These are phyloP conservation scores for Branchellion lobata DNA, from an alignment of 2,888 invertebrate genomes.

Conservation along the genomic window DNA sequence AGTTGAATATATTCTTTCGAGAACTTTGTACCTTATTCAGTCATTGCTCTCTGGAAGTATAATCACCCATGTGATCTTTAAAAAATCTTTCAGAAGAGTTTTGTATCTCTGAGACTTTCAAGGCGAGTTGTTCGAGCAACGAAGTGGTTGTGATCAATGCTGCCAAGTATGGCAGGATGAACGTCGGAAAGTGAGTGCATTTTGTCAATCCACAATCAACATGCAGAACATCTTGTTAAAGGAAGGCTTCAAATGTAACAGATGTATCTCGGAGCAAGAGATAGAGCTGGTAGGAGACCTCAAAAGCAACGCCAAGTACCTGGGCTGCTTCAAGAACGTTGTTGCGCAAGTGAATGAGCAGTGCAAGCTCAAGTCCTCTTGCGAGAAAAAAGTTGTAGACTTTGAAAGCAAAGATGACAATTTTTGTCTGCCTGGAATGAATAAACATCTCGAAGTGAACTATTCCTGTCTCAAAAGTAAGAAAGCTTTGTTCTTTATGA, in stretches of 20 bases:
- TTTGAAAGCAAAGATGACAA: neutral
- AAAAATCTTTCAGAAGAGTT: no score
- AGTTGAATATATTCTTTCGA: no score
- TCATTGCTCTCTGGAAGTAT: no score
- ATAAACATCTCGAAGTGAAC: neutral
- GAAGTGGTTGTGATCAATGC: slow-evolving; percentile 33
- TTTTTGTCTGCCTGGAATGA: neutral
- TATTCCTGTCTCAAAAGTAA: neutral
- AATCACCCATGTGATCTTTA: no score
- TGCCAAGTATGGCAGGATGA: slow-evolving; percentile 41
- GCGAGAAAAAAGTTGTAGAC: neutral
- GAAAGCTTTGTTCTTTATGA: neutral
- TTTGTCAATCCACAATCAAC: neutral
- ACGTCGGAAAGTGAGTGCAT: slow-evolving; percentile 29
- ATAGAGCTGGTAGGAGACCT: neutral
- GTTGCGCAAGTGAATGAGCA: neutral
- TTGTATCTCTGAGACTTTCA: slow-evolving; percentile 25
- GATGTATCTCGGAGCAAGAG: neutral
- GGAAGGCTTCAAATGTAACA: neutral
- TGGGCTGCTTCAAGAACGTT: neutral
- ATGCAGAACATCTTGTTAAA: neutral
- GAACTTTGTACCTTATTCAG: no score
- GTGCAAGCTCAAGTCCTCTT: neutral
- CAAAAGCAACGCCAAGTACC: neutral
- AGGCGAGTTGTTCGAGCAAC: neutral